Evolutionary conservation across 2,888 invertebrate species (phyloP), one percentile per base, ranked within the genome.

Genomic region (Drosophila leonis): DNA sequence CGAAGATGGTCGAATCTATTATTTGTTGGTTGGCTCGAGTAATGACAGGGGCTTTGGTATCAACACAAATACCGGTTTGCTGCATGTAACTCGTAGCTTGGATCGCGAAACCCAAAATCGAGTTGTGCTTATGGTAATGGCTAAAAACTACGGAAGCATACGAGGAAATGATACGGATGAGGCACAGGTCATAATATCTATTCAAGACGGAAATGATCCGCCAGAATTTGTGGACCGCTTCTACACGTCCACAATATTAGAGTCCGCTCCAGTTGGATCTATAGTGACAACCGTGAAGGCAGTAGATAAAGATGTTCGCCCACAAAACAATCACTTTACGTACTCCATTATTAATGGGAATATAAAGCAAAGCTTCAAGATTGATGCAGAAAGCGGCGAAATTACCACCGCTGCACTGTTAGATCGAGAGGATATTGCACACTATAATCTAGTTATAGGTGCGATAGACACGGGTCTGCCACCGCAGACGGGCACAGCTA

Each of bases 191-290:
- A 97, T 97, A 54, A 96, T 99, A 73, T 96, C 97, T 0, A 97
- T 99, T 74, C 97, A 98, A 93, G 98, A 98, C 92, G 98, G 98
- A 24, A 98, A 98, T 91, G 98, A 98, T 94, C 98, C 98, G 0
- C 98, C 98, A 0, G 97, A 97, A 92, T 99, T 99, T 92, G 93
- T 96, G n/a, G 95, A 96, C 86, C 94, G 94, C 55, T 91, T 95
- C 24, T 98, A 98, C 91, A 96, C 96, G 88, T 95, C 96, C 0
- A 95, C 95, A 70, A 94, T 98, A 27, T 96, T 96, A 1, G 98
- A 99, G 94, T 97, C 96, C 24, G 96, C 96, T 0, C 88, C 93
- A 0, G 93, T 96, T 12, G 98, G 98, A 0, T 95, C 96, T 12
- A 94, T 95, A 90, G 95, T 98, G 0, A 92, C 96, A 39, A 95